Base-by-base conservation (phyloP, 1,140 invertebrate species). In the Ericerus pela region DNA sequence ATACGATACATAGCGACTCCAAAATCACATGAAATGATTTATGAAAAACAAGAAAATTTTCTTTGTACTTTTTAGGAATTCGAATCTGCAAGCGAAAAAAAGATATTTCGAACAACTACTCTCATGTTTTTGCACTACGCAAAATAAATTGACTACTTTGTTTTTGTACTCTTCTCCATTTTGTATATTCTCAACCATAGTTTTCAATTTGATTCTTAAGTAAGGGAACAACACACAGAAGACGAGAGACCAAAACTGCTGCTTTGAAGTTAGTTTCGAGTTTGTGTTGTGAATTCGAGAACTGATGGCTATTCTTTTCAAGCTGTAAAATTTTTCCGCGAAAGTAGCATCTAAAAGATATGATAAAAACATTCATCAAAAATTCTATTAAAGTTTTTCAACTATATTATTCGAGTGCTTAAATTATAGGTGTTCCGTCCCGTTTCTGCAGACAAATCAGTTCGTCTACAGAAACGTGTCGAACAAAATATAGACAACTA, bases 1-100 rank as follows among this genome's bases (percentile, higher is more conserved):
- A 55, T 31, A 51, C 20, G n/a, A 60, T 41, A 22, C 37, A 53
- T n/a, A 60, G n/a, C 26, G 33, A 33, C 61, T 54, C 56, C 10
- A 59, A 12, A n/a, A 26, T 14, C n/a, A 57, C 12, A 28, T 27
- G n/a, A 0, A 26, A 41, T 10, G 28, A 33, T 38, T 18, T 41
- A 27, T 54, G 20, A 0, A 54, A 22, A 20, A 36, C 24, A 4
- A 54, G 14, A 16, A 36, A 6, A 16, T 20, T 20, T 12, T 16
- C 14, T 20, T 31, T 14, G 14, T 47, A 47, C 10, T 47, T 22
- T 14, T 47, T 47, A 10, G 41, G 41, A 5, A 47, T 47, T 47
- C 26, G 22, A 10, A 24, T 24, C 41, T 47, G 16, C 14, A 38
- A 38, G 41, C 8, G 18, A 47, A 47, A 10, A 47, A 47, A 24